Percentiles rank a stretch among this genome's conserved stretches.
Evolutionary conservation across 2,113 vertebrate genomes (phyloP).

Genomic region (Sinocyclocheilus anophthalmus): DNA sequence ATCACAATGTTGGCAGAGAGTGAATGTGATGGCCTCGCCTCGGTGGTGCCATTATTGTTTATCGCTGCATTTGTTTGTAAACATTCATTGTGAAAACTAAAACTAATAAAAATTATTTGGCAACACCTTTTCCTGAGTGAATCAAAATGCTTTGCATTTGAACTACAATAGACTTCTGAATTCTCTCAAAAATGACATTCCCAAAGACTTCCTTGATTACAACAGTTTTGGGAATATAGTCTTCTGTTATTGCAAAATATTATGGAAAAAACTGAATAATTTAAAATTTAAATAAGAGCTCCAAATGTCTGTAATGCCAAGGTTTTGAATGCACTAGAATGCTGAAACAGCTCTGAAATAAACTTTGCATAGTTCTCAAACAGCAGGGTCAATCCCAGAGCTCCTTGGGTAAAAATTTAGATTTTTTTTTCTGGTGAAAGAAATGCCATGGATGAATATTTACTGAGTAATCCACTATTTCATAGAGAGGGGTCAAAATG

Average conservation of each 20-base stretch:
- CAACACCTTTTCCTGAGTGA: slow-evolving; percentile 27
- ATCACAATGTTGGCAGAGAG: slow-evolving; percentile 27
- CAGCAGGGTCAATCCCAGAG: background rate
- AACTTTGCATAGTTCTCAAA: background rate
- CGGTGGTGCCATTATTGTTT: slow-evolving; percentile 24
- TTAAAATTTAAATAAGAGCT: background rate
- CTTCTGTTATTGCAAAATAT: background rate
- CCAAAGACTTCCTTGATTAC: background rate
- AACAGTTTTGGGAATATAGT: background rate
- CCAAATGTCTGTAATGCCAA: background rate
- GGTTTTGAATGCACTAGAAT: background rate
- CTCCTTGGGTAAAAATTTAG: too few relatives aligned
- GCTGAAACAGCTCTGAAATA: background rate
- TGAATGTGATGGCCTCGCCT: slow-evolving; percentile 19
- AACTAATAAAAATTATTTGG: slow-evolving; percentile 5
- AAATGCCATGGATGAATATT: too few relatives aligned
- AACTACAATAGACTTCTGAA: background rate
- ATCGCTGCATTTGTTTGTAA: slow-evolving; percentile 28
- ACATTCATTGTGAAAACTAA: slow-evolving; percentile 19
- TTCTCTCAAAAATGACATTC: background rate
- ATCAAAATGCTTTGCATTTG: background rate
- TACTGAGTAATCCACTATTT: too few relatives aligned
- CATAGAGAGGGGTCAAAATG: too few relatives aligned
- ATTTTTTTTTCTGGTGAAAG: too few relatives aligned
- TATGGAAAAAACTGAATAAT: background rate